phyloP scores from a whole-genome alignment of 2,888 invertebrate species.

The Isoperla grammatica region DNA sequence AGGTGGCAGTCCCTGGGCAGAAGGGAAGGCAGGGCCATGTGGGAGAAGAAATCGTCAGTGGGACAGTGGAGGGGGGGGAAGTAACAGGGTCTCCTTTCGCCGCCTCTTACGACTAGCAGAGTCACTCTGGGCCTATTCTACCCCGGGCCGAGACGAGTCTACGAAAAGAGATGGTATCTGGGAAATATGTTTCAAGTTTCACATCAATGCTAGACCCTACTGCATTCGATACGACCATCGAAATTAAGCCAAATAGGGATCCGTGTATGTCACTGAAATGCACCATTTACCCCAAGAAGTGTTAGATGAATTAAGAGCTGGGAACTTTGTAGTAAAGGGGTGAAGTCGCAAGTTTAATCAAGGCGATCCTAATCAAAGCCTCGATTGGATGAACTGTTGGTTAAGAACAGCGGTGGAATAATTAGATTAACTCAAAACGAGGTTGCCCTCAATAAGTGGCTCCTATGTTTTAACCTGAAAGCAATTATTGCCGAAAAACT shows the following conservation, averaged over 20 bases:
- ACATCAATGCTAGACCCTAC: slow-evolving; percentile 5
- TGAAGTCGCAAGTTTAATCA: slow-evolving; percentile 1
- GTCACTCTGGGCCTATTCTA: no score
- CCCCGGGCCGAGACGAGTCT: no score
- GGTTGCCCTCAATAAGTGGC: no score
- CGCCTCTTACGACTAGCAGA: no score
- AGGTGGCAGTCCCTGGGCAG: no score
- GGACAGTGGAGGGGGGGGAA: no score
- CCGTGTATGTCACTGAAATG: slow-evolving; percentile 9
- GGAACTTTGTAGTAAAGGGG: slow-evolving; percentile 12
- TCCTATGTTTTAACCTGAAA: no score
- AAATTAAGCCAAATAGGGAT: slow-evolving; percentile 11
- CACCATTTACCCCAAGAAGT: slow-evolving; percentile 15
- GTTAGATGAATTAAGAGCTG: slow-evolving; percentile 4
- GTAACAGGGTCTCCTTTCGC: no score
- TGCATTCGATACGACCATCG: slow-evolving; percentile 3
- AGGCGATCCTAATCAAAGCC: slow-evolving; percentile 10
- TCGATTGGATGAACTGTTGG: slow-evolving; percentile 14
- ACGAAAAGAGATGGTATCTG: slow-evolving; percentile 7
- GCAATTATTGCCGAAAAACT: no score
- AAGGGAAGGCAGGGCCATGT: no score
- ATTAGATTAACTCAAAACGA: slow-evolving; percentile 2
- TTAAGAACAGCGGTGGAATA: slow-evolving; percentile 9
- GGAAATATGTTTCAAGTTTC: neutral
- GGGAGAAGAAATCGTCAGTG: no score